A percentile compares a stretch with the other conserved stretches of the same genome.
Conservation (phyloP, 2,888 invertebrate genomes). For the Pilophorus perplexus region DNA sequence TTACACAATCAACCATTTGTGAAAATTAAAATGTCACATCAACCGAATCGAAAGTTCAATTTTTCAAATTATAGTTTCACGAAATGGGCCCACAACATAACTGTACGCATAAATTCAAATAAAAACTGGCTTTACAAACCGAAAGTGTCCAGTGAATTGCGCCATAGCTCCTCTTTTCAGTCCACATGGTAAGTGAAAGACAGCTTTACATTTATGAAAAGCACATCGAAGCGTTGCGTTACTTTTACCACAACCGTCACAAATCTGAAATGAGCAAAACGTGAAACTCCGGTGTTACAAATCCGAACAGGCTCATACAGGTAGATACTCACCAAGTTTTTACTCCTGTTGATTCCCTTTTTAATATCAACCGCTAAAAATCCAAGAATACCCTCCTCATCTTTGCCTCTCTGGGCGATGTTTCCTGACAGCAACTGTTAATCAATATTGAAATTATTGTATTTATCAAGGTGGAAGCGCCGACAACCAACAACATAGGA, state of each 20-base stretch:
- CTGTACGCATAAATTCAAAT: too few species aligned
- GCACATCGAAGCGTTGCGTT: constrained; percentile 75
- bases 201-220: constrained; percentile 61
- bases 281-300: too few species aligned
- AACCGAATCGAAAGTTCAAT: background rate
- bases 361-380: constrained; percentile 69
- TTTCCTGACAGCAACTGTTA: constrained; percentile 68
- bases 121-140: constrained; percentile 49
- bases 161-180: constrained; percentile 62
- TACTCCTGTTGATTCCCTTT: constrained; percentile 63
- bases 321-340: constrained; percentile 60
- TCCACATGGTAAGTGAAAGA: constrained; percentile 77
- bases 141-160: constrained; percentile 62
- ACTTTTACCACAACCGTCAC: constrained; percentile 63
- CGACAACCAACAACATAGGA: background rate
- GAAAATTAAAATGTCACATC: background rate
- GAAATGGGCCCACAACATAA: background rate
- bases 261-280: constrained; percentile 66
- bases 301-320: background rate
- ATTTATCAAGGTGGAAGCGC: constrained; percentile 15
- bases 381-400: constrained; percentile 69
- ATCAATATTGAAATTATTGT: too few species aligned
- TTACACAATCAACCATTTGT: too few species aligned
- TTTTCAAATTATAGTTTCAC: background rate
- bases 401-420: constrained; percentile 65